Evolutionary conservation across 2,888 invertebrate genomes (phyloP).

Genomic region (Lobophora halterata): DNA sequence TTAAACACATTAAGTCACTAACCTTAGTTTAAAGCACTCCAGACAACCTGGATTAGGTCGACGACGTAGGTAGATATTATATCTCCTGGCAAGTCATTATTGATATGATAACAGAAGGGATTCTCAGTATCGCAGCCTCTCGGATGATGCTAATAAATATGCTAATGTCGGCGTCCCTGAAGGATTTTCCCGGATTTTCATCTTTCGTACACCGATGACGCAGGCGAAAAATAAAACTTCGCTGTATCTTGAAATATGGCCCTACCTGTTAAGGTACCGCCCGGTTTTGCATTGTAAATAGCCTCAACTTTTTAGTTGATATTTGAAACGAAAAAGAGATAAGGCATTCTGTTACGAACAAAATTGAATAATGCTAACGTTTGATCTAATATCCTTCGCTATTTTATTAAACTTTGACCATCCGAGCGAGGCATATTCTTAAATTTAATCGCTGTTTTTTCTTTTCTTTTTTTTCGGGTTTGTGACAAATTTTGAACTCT

Average conservation of each 20-base stretch:
- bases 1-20: too few relatives aligned
- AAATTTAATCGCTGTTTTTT: too few relatives aligned
- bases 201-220: conserved; percentile 64
- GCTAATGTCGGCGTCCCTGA: conserved; percentile 70
- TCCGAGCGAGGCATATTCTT: too few relatives aligned
- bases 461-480: too few relatives aligned
- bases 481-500: too few relatives aligned
- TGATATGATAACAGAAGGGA: conserved; percentile 67
- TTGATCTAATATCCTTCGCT: too few relatives aligned
- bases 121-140: conserved; percentile 48
- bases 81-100: conserved; percentile 58
- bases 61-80: conserved; percentile 23
- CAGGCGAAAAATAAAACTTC: conserved; percentile 60
- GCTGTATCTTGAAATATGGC: conserved; percentile 53
- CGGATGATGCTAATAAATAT: conserved; percentile 71
- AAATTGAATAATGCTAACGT: conserved; percentile 16
- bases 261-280: conserved; percentile 45
- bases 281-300: conserved; percentile 39
- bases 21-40: too few relatives aligned
- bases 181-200: conserved; percentile 72
- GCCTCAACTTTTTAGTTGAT: conserved; percentile 36
- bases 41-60: background rate
- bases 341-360: conserved; percentile 18
- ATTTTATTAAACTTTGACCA: too few relatives aligned
- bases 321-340: conserved; percentile 23